A percentile compares a stretch with the other conserved stretches of the same genome.
Conservation (phyloP, 2,113 vertebrate genomes). For the Ochotona princeps region DNA sequence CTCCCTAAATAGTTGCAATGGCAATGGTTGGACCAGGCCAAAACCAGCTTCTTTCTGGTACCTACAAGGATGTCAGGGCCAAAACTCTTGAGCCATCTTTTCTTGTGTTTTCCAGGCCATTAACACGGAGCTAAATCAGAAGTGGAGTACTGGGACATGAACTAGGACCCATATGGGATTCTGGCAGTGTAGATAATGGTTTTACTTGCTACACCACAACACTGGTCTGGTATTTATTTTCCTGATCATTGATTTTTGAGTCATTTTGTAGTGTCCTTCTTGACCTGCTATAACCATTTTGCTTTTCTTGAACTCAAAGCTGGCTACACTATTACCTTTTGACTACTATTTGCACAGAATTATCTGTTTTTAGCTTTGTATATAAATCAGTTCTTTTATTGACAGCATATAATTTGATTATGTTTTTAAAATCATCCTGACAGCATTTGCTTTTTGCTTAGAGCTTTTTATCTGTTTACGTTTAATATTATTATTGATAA, state of each 20-base stretch:
- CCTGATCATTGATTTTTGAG: neutral
- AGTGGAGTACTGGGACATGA: no score
- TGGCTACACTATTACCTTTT: neutral
- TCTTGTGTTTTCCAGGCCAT: no score
- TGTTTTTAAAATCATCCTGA: neutral
- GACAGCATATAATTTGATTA: neutral
- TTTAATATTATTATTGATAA: neutral
- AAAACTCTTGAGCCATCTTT: no score
- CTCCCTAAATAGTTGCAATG: neutral
- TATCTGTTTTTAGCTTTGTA: neutral
- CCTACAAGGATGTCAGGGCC: no score
- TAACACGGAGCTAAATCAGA: no score
- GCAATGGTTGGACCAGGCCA: no score
- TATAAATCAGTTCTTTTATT: neutral
- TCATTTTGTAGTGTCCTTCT: neutral
- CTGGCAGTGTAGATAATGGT: no score
- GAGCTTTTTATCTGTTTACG: neutral
- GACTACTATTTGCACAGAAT: neutral
- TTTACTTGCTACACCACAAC: no score
- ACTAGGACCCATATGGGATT: no score
- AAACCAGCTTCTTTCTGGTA: no score
- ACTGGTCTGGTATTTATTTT: neutral
- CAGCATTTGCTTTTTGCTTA: neutral
- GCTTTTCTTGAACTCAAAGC: conserved; percentile 11
- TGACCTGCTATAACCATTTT: neutral